Conservation (phyloP, 2,113 vertebrate species). For the Amphilophus citrinellus region DNA sequence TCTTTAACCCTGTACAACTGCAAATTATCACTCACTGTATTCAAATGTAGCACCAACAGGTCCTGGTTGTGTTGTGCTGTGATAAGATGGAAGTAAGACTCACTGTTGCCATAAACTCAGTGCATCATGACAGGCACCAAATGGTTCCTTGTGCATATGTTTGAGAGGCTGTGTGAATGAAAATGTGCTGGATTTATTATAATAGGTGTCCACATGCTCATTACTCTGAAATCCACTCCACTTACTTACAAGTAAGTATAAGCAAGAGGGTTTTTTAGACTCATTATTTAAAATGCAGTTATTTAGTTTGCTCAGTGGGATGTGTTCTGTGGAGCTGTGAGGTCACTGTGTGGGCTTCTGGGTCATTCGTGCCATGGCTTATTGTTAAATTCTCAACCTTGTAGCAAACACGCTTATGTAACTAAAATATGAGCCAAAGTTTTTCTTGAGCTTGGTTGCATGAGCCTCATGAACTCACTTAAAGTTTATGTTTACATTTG, state of each 20-base stretch:
- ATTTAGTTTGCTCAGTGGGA: background rate
- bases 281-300: background rate
- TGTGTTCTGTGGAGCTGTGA: background rate
- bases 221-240: no score
- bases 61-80: no score
- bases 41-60: no score
- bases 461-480: accelerated
- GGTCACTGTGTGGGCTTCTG: background rate
- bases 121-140: no score
- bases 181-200: background rate
- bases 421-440: background rate
- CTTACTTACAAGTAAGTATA: no score
- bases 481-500: background rate
- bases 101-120: no score
- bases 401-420: background rate
- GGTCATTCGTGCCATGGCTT: background rate
- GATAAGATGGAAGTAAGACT: no score
- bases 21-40: no score
- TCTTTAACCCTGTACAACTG: no score
- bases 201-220: background rate
- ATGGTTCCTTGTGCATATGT: no score
- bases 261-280: accelerated
- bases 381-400: background rate
- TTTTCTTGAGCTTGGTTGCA: no score
- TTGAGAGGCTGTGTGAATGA: background rate